Conservation (phyloP, 1,140 invertebrate species). For the Drosophila baimaii region DNA sequence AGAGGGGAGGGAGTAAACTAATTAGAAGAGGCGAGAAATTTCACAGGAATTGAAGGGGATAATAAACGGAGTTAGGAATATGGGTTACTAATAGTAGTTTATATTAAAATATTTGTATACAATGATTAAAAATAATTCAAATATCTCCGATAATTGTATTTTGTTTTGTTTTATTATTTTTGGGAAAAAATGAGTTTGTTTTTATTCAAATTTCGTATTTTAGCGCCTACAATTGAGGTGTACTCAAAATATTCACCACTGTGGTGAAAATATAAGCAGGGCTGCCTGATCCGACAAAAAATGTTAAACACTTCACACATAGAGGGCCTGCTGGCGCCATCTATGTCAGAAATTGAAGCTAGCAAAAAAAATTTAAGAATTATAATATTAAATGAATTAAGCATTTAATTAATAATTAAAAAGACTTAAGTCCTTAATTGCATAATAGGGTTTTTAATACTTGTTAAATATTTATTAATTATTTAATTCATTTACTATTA, state of each 20-base stretch:
- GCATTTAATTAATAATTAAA: background rate
- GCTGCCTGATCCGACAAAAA: background rate
- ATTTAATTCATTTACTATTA: too few relatives aligned
- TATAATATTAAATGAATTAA: background rate
- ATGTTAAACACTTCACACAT: background rate
- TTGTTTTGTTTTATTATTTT: background rate
- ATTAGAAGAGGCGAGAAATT: background rate
- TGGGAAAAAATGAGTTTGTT: too few relatives aligned
- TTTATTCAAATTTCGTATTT: background rate
- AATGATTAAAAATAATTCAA: too few relatives aligned
- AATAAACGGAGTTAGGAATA: too few relatives aligned
- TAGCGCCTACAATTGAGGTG: background rate
- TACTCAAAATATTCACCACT: background rate
- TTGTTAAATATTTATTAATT: too few relatives aligned
- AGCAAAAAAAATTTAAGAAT: too few relatives aligned
- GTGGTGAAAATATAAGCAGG: background rate
- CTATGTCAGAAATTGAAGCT: background rate
- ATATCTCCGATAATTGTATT: too few relatives aligned
- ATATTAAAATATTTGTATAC: background rate
- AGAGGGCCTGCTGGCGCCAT: slow-evolving; percentile 14
- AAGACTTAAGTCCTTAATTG: too few relatives aligned
- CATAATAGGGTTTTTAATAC: background rate
- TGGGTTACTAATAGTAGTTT: too few relatives aligned
- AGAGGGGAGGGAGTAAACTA: background rate
- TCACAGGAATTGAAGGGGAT: background rate